Base-by-base conservation (phyloP, 1,140 invertebrate genomes). In the Frieseomelitta varia region DNA sequence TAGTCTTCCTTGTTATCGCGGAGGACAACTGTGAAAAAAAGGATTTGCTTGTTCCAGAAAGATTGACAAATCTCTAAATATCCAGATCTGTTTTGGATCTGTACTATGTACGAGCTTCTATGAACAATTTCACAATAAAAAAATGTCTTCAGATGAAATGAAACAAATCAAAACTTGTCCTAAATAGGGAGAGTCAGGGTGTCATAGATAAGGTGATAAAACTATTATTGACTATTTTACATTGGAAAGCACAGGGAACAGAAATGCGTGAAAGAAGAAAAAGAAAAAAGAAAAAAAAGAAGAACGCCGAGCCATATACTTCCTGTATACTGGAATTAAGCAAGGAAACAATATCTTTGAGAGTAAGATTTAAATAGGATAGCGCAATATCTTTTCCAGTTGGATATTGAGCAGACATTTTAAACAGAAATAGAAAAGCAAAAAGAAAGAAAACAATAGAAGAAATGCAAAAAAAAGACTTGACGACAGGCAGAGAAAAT, bases 271-370 rank as follows among this genome's bases (percentile, higher is more conserved):
- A 61, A 24, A n/a, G 51, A 39, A 27, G 27, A 84, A 83, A 56
- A 19, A 2, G 10, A 8, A 34, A n/a, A 4, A 27, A 0, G 24
- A 24, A 74, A 55, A 4, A 2, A 14, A 19, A 69, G n/a, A 53
- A 27, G 39, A 84, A 83, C 81, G 75, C 75, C 65, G 81, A 83
- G 81, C 81, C 79, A 85, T 47, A 67, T 21, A 87, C n/a, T 51
- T 47, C 4, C 17, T 58, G n/a, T 55, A 84, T 27, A 80, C 51
- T 53, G 63, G 53, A 76, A 27, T 74, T 51, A 80, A 55, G 47
- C 24, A 74, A 56, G 19, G 51, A 58, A 39, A 68, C 61, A 51
- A 51, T n/a, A 24, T 39, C 30, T 55, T 81, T 79, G 27, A 71
- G 14, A 47, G 34, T 81, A 65, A 27, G 30, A 21, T 30, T 58